Conservation (phyloP, 64 coral and sea anemone genomes). For the Montipora cactus region DNA sequence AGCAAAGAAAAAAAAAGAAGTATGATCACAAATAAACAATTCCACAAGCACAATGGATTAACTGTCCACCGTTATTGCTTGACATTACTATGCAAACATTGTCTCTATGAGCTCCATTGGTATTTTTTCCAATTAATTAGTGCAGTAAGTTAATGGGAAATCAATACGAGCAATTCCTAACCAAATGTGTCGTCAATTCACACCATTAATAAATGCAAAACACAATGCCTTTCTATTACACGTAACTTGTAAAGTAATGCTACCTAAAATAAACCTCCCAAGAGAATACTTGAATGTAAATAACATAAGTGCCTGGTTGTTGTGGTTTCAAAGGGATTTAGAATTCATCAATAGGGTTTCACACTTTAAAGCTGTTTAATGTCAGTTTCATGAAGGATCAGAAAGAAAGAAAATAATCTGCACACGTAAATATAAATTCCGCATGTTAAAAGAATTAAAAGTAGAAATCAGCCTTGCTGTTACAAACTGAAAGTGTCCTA, state of each 20-base stretch:
- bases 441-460: background rate
- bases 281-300: background rate
- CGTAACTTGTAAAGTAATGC: background rate
- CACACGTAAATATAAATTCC: background rate
- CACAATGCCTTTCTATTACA: too few species aligned
- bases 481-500: too few species aligned
- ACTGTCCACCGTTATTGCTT: too few species aligned
- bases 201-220: too few species aligned
- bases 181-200: too few species aligned
- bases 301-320: constrained; percentile 3
- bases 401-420: background rate
- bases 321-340: constrained; percentile 27
- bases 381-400: background rate
- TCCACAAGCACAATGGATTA: too few species aligned
- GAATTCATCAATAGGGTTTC: background rate
- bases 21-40: too few species aligned
- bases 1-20: background rate
- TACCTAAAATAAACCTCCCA: background rate
- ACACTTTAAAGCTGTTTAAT: constrained; percentile 28
- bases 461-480: background rate
- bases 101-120: too few species aligned
- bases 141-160: too few species aligned
- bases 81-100: too few species aligned
- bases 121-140: too few species aligned
- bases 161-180: too few species aligned